Evolutionary conservation across 2,888 invertebrate genomes (phyloP).

Genomic region (Choreutis nemorana): DNA sequence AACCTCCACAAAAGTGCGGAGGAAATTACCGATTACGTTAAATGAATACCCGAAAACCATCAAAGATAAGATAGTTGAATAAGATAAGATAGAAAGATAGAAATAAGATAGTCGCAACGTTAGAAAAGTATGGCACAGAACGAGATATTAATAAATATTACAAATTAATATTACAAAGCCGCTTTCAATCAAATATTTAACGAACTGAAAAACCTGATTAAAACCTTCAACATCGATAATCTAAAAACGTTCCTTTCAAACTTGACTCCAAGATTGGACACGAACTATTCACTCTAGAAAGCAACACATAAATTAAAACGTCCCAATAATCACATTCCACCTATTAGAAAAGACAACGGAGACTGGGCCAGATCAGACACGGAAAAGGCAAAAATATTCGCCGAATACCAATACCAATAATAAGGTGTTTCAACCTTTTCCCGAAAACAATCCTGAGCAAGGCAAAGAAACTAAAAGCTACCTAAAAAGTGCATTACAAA

Average conservation of each 20-base stretch:
- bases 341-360: not conserved
- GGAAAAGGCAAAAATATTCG: not conserved
- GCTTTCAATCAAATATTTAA: not conserved
- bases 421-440: not conserved
- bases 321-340: not conserved
- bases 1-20: not conserved
- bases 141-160: not conserved
- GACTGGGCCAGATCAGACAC: not conserved
- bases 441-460: not conserved
- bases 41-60: not conserved
- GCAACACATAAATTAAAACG: not conserved
- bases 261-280: not conserved
- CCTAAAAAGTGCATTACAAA: not conserved
- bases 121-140: not conserved
- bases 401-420: not conserved
- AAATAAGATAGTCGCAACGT: not conserved
- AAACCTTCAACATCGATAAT: not conserved
- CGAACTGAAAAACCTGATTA: not conserved
- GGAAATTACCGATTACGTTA: slow-evolving; percentile 1
- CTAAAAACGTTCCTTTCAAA: not conserved
- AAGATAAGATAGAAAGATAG: no score
- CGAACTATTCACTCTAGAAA: not conserved
- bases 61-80: not conserved
- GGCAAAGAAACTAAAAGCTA: not conserved
- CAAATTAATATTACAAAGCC: not conserved